Percentiles rank a stretch among this genome's conserved stretches.
phyloP scores from a whole-genome alignment of 2,888 invertebrate species.

The Noctua pronuba region DNA sequence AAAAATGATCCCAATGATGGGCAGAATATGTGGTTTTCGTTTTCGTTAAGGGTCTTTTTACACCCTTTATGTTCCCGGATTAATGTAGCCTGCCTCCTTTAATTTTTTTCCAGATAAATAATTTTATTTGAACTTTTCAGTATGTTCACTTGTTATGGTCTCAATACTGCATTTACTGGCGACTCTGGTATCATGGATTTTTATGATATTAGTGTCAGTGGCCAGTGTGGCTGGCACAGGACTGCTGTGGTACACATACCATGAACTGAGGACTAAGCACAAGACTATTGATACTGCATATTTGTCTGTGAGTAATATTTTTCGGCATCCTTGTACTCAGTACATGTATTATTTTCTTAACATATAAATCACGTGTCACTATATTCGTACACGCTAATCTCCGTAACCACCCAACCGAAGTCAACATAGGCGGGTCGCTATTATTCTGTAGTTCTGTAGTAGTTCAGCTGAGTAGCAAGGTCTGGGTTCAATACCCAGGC shows the following conservation, averaged over 20 bases:
- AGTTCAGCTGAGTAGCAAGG: not conserved
- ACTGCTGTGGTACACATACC: conserved; percentile 97
- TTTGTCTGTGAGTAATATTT: conserved; percentile 80
- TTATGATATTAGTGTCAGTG: conserved; percentile 95
- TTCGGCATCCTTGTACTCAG: not conserved
- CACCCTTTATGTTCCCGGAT: not conserved
- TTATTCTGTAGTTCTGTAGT: not conserved
- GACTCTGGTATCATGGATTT: conserved; percentile 95
- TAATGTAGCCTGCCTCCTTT: not conserved
- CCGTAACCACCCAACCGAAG: not conserved
- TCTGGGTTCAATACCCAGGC: not conserved
- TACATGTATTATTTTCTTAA: not conserved
- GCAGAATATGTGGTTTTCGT: too few species aligned
- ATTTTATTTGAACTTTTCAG: conserved; percentile 85
- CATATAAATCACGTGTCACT: not conserved
- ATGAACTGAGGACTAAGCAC: conserved; percentile 92
- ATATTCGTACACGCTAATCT: not conserved
- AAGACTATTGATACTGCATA: conserved; percentile 78
- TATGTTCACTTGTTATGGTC: conserved; percentile 95
- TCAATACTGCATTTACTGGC: conserved; percentile 96
- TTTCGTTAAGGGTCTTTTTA: too few species aligned
- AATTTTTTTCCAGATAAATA: not conserved
- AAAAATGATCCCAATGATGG: too few species aligned
- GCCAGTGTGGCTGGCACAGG: conserved; percentile 94
- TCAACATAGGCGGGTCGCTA: not conserved